A percentile compares a stretch with the other conserved stretches of the same genome.
Conservation (phyloP, 2,888 invertebrate genomes). For the Pegoplata infirma region DNA sequence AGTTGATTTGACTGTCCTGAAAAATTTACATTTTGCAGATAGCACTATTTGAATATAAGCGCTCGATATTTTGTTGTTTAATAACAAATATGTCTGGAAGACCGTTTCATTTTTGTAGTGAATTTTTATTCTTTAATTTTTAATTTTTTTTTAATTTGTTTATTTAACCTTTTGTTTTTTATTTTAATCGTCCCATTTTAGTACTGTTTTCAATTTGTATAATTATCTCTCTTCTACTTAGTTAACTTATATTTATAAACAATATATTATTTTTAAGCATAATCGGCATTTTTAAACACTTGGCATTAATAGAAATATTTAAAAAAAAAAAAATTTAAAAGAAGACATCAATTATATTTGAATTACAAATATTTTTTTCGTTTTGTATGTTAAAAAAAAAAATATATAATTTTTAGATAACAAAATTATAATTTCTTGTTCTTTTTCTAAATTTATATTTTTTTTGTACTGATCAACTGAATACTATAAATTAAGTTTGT, state of each 20-base stretch:
- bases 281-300: background rate
- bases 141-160: background rate
- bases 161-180: background rate
- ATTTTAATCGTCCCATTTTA: background rate
- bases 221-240: background rate
- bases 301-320: constrained; percentile 3
- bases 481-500: constrained; percentile 39
- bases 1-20: no score
- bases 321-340: no score
- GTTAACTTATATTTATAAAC: background rate
- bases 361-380: background rate
- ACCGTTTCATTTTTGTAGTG: no score
- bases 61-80: no score
- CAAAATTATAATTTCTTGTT: constrained; percentile 50
- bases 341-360: background rate
- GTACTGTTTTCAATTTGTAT: background rate
- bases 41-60: no score
- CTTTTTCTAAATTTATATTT: constrained; percentile 55
- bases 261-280: background rate
- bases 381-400: background rate
- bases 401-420: constrained; percentile 15
- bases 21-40: no score
- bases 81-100: no score
- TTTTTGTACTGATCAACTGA: constrained; percentile 11
- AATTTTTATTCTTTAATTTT: background rate